phyloP scores from a whole-genome alignment of 2,797 vertebrate genomes.

The Sparidentex hasta region DNA sequence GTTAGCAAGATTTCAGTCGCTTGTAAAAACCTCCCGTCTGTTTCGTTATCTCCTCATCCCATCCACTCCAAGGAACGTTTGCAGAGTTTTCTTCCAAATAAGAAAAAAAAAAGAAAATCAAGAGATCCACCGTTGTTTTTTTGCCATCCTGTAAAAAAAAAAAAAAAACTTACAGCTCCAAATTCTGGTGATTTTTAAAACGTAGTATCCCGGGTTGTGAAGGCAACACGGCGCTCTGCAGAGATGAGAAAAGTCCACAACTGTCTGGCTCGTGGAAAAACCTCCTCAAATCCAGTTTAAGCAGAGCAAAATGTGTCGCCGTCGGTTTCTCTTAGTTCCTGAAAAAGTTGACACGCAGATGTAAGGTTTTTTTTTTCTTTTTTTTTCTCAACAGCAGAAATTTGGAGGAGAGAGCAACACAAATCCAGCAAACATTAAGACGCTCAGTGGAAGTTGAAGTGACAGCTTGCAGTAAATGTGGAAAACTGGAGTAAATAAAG shows the following conservation, averaged over 20 bases:
- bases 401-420: slow-evolving; percentile 32
- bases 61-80: slow-evolving; percentile 69
- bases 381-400: slow-evolving; percentile 40
- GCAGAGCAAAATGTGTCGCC: slow-evolving; percentile 35
- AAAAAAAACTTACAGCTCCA: slow-evolving; percentile 30
- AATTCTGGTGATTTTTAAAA: slow-evolving; percentile 23
- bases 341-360: slow-evolving; percentile 36
- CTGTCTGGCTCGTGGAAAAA: slow-evolving; percentile 46
- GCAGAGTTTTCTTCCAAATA: slow-evolving; percentile 59
- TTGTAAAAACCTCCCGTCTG: slow-evolving; percentile 77
- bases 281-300: slow-evolving; percentile 31
- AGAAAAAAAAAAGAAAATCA: neutral
- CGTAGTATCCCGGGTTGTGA: slow-evolving; percentile 19
- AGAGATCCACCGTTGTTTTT: slow-evolving; percentile 43
- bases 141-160: slow-evolving; percentile 36
- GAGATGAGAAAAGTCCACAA: slow-evolving; percentile 51
- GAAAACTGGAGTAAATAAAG: slow-evolving; percentile 35
- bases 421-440: slow-evolving; percentile 56
- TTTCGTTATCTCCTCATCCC: slow-evolving; percentile 74
- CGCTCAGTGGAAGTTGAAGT: slow-evolving; percentile 32
- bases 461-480: slow-evolving; percentile 52
- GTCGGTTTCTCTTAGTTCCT: slow-evolving; percentile 37
- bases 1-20: slow-evolving; percentile 51
- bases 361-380: neutral
- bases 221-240: slow-evolving; percentile 32